Base-by-base conservation (phyloP, 92 coral and sea anemone genomes). In the Zoanthus gigantus region DNA sequence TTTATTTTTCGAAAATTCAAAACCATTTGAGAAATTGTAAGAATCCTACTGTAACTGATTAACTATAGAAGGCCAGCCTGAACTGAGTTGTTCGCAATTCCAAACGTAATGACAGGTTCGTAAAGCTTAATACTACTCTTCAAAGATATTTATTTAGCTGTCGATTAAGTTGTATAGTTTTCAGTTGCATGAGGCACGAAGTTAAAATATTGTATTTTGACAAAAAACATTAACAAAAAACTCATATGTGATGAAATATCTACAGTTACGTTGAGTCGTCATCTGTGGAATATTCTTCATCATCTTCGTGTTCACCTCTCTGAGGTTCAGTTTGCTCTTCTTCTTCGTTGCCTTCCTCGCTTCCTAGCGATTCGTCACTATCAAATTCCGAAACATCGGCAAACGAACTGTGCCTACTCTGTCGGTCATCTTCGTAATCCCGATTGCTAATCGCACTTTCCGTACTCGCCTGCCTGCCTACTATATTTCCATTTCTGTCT, bases 381-480 rank as follows among this genome's bases (percentile, higher is more conserved):
- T 81, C 85, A 66, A 81, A 66, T 44, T 52, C 85, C 18, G 85
- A 81, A 32, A 81, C 76, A 68, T 81, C 85, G 1, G 85, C 85
- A 67, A 81, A 81, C 60, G 85, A 81, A 30, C 85, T 81, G 74
- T 81, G 85, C 53, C 85, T 45, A 57, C 85, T 81, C 63, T 67
- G 85, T 71, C 71, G 23, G 60, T 81, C 85, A 46, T 81, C 85
- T 0, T 80, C 85, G n/a, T n/a, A 57, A 13, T 81, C 85, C 47
- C 61, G n/a, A 68, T 29, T 30, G 46, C 85, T 81, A 17, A 81
- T 52, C 63, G 52, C 71, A 71, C 85, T 81, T 71, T 81, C 85
- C 34, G 73, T 42, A 48, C 84, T 79, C 14, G 63, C 28, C 65
- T 81, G 85, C 60, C 85, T 81, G 58, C 76, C 85, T 23, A 81